phyloP scores from a whole-genome alignment of 2,888 invertebrate species.

The Desoria tigrina region DNA sequence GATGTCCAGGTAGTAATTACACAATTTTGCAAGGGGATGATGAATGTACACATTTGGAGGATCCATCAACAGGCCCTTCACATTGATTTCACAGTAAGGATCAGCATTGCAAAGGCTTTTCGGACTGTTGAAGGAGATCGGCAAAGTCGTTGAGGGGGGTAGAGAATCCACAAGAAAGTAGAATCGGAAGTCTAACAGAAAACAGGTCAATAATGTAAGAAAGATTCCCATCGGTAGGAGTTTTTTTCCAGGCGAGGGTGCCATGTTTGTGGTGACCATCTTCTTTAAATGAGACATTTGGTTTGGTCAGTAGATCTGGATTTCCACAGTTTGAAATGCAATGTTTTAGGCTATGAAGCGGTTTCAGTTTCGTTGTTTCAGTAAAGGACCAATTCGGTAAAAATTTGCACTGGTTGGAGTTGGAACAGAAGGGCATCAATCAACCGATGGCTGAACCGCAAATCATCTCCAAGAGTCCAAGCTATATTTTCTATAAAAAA shows the following conservation, averaged over 20 bases:
- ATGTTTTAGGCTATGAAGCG: too few species aligned
- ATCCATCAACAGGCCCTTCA: slow-evolving; percentile 79
- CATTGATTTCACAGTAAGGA: slow-evolving; percentile 76
- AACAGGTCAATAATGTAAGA: slow-evolving; percentile 8
- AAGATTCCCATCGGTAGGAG: slow-evolving; percentile 16
- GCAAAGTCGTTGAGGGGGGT: slow-evolving; percentile 23
- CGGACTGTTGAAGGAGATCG: slow-evolving; percentile 24
- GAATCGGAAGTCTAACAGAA: slow-evolving; percentile 26
- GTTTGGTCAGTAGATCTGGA: too few species aligned
- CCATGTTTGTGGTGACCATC: too few species aligned
- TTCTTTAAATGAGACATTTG: too few species aligned
- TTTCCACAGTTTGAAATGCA: too few species aligned
- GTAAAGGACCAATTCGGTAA: too few species aligned
- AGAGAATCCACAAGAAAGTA: slow-evolving; percentile 23
- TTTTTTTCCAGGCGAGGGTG: slow-evolving; percentile 7
- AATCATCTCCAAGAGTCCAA: too few species aligned
- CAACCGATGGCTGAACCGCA: too few species aligned
- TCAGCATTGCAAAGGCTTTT: slow-evolving; percentile 61
- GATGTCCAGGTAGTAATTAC: slow-evolving; percentile 69
- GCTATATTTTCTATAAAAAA: too few species aligned
- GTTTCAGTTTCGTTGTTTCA: too few species aligned
- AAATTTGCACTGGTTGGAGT: too few species aligned
- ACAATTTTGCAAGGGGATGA: slow-evolving; percentile 73
- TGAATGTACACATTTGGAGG: slow-evolving; percentile 81
- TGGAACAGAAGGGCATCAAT: too few species aligned